These are phyloP conservation scores for Sarcoramphus papa DNA, from an alignment of 2,797 vertebrate species.

Conservation along the genomic window DNA sequence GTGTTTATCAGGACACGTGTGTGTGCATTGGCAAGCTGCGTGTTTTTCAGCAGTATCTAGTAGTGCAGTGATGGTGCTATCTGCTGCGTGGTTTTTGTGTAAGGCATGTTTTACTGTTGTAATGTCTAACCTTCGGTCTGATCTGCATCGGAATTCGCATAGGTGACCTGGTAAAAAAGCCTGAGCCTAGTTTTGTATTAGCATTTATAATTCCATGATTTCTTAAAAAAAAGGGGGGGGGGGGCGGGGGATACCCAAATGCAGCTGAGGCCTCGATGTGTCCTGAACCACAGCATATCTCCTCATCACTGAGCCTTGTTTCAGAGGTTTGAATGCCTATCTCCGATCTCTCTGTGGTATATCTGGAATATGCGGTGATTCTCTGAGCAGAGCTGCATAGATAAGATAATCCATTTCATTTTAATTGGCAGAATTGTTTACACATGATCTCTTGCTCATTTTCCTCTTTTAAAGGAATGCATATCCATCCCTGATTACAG, in stretches of 20 bases:
- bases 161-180: not conserved
- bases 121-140: not conserved
- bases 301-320: not conserved
- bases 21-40: accelerated
- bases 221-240: accelerated
- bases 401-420: conserved; percentile 54
- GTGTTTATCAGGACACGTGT: accelerated
- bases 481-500: conserved; percentile 44
- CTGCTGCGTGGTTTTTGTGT: not conserved
- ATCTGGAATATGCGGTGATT: not conserved
- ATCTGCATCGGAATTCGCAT: not conserved
- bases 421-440: conserved; percentile 64
- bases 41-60: not conserved
- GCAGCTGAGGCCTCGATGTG: not conserved
- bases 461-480: conserved; percentile 33
- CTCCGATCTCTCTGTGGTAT: not conserved
- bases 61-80: not conserved
- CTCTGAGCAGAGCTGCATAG: not conserved
- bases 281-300: not conserved
- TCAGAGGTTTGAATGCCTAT: not conserved
- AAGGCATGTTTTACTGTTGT: not conserved
- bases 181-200: not conserved
- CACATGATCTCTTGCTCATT: conserved; percentile 43
- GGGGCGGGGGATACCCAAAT: not conserved
- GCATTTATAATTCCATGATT: not conserved